Conservation (phyloP, 2,888 invertebrate genomes). For the Sphinx pinastri region DNA sequence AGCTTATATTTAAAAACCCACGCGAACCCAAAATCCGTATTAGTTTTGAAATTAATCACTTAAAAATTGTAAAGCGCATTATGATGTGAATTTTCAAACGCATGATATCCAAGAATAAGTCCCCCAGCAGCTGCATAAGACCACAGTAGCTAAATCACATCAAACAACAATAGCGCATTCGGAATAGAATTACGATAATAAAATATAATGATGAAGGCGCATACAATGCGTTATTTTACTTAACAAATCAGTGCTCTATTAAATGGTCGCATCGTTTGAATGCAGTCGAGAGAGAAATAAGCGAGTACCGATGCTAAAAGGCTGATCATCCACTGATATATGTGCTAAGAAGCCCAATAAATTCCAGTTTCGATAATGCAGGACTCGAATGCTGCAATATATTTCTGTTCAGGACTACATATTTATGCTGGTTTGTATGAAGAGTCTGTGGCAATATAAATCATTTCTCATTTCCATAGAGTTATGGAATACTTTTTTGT, state of each 20-base stretch:
- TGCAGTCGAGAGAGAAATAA: constrained; percentile 41
- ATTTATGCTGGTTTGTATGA: constrained; percentile 19
- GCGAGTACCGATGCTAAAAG: constrained; percentile 41
- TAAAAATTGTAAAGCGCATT: too few relatives aligned
- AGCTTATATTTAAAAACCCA: too few relatives aligned
- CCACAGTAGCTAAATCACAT: constrained; percentile 13
- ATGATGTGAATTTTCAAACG: not conserved
- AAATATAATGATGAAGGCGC: constrained; percentile 26
- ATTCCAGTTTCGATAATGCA: constrained; percentile 25
- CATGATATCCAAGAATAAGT: not conserved
- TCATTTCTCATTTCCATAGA: constrained; percentile 6
- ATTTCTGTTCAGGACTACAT: constrained; percentile 16
- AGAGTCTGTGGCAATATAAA: not conserved
- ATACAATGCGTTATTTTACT: constrained; percentile 41
- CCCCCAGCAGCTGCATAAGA: not conserved
- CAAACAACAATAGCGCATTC: constrained; percentile 18
- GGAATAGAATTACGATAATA: constrained; percentile 20
- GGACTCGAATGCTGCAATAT: constrained; percentile 15
- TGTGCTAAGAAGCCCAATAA: constrained; percentile 27
- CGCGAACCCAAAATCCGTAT: too few relatives aligned
- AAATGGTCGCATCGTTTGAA: constrained; percentile 32
- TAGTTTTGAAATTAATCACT: too few relatives aligned
- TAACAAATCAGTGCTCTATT: constrained; percentile 58
- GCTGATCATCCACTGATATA: constrained; percentile 32
- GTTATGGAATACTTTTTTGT: not conserved